A percentile compares a stretch with the other conserved stretches of the same genome.
phyloP scores from a whole-genome alignment of 2,888 invertebrate genomes.

The Deilephila elpenor region DNA sequence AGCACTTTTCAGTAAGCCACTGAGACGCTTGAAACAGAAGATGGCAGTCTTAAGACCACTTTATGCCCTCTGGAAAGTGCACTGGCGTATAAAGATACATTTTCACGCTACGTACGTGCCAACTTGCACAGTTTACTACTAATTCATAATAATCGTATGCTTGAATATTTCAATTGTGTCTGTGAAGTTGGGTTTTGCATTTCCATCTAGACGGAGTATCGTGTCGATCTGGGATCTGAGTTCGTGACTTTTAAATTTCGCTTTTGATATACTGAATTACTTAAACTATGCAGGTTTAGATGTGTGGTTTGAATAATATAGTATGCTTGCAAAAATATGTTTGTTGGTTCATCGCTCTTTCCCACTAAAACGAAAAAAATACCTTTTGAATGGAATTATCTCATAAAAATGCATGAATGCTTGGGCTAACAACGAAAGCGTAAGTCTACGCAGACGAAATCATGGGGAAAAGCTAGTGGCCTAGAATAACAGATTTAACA shows the following conservation, averaged over 20 bases:
- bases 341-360: too few relatives aligned
- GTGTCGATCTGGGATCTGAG: neutral
- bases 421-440: too few relatives aligned
- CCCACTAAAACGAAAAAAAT: too few relatives aligned
- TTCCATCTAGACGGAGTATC: neutral
- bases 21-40: conserved; percentile 57
- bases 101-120: conserved; percentile 49
- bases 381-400: too few relatives aligned
- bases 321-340: too few relatives aligned
- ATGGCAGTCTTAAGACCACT: conserved; percentile 63
- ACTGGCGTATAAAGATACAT: conserved; percentile 63
- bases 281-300: too few relatives aligned
- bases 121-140: conserved; percentile 33
- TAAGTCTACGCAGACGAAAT: too few relatives aligned
- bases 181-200: neutral
- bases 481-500: too few relatives aligned
- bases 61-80: conserved; percentile 64
- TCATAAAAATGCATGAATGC: too few relatives aligned
- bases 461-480: too few relatives aligned
- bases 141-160: conserved; percentile 22
- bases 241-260: neutral
- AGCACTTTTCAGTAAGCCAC: conserved; percentile 54
- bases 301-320: too few relatives aligned
- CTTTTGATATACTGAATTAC: neutral
- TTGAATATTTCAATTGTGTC: neutral